Conservation (phyloP, 1,140 invertebrate species). For the Hyposmocoma kahamanoa region DNA sequence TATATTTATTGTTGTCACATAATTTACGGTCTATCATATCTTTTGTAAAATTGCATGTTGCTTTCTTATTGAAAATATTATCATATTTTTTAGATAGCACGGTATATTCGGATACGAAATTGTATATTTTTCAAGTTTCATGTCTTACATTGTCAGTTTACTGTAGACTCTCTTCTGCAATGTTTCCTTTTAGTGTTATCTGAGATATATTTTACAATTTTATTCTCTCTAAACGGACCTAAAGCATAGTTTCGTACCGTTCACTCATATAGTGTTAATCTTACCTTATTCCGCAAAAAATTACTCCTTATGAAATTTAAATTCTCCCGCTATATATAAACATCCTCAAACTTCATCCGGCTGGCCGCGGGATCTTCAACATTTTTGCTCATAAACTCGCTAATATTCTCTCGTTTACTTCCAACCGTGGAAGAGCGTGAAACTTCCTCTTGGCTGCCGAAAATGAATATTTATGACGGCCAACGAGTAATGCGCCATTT, state of each 20-base stretch:
- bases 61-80: too few relatives aligned
- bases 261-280: background rate
- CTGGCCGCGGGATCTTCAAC: constrained; percentile 36
- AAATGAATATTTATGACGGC: constrained; percentile 71
- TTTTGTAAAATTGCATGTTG: too few relatives aligned
- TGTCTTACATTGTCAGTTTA: too few relatives aligned
- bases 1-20: background rate
- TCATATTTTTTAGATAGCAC: too few relatives aligned
- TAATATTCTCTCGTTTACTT: constrained; percentile 65
- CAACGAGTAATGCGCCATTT: constrained; percentile 59
- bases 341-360: constrained; percentile 7
- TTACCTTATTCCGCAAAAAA: background rate
- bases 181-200: too few relatives aligned
- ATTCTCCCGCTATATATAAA: constrained; percentile 10
- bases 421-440: constrained; percentile 44
- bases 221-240: background rate
- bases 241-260: background rate
- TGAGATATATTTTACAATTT: too few relatives aligned
- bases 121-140: too few relatives aligned
- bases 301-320: background rate
- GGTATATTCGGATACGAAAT: too few relatives aligned
- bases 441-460: constrained; percentile 60
- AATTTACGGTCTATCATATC: too few relatives aligned
- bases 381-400: constrained; percentile 68
- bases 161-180: too few relatives aligned